These are phyloP conservation scores for Eupithecia inturbata DNA, from an alignment of 2,888 invertebrate genomes.

Conservation along the genomic window DNA sequence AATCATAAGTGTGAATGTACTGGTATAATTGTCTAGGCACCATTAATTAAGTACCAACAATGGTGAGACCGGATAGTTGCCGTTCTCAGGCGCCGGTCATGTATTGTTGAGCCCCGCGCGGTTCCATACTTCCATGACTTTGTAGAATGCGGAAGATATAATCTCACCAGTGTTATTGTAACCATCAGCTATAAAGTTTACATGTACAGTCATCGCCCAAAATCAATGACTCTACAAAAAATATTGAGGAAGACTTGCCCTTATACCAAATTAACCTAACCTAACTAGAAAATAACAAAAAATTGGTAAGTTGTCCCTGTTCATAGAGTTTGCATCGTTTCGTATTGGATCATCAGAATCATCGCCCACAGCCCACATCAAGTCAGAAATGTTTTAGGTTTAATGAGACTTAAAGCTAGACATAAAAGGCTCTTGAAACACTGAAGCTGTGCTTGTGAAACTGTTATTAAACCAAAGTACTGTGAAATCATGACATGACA, in stretches of 20 bases:
- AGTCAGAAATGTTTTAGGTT: no score
- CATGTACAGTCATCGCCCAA: background rate
- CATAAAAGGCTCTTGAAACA: no score
- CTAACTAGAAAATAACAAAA: background rate
- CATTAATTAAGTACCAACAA: constrained; percentile 11
- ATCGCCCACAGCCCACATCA: no score
- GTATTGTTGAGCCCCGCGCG: constrained; percentile 1
- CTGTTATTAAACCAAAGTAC: no score
- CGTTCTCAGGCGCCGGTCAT: background rate
- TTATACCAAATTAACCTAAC: background rate
- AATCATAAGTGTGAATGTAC: background rate
- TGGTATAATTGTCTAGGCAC: constrained; percentile 9
- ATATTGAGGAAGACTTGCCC: background rate
- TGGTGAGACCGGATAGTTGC: background rate
- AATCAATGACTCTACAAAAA: background rate
- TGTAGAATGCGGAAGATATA: constrained; percentile 5
- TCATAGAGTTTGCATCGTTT: background rate
- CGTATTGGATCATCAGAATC: background rate
- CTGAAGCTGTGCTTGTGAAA: no score
- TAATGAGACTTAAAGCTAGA: no score
- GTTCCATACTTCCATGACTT: background rate
- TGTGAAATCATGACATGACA: no score
- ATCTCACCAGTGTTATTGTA: background rate
- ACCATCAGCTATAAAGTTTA: background rate
- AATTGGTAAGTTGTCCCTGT: background rate